Base-by-base conservation (phyloP, 2,888 invertebrate species). In the Lasioglossum vierecki region DNA sequence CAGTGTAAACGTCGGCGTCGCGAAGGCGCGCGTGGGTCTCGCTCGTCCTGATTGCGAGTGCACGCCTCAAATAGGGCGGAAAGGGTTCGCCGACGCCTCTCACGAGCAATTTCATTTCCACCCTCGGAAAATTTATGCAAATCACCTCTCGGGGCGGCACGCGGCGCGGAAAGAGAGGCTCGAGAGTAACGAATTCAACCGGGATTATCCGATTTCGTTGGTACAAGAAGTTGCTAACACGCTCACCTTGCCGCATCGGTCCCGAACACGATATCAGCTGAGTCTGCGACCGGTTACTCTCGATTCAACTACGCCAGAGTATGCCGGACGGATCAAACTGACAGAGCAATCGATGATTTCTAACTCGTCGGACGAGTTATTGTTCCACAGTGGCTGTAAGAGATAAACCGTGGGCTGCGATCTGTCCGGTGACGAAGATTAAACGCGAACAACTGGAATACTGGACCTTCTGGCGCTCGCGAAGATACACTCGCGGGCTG, bases 91-190 rank as follows among this genome's bases (percentile, higher is more conserved):
- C 85, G 80, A 46, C 78, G 82, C 80, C 90, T 91, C 88, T 91
- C 88, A 88, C 90, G 88, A 91, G 85, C 89, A 92, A 92, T 92
- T 92, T 92, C 86, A 89, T 92, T 92, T 85, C 77, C 88, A 83
- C 66, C 81, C 83, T 74, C 75, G 89, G 89, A 88, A 92, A 91
- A 91, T 91, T 91, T 91, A 92, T 92, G 92, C 90, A 92, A 92
- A 92, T 92, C 92, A 88, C 82, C 85, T 78, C 80, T 71, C 79
- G 76, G 63, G 46, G 8, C 44, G 26, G 41, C 60, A n/a, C 78
- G 60, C 77, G 70, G 72, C 68, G 68, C 68, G 30, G 68, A 72
- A 80, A 78, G 71, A 68, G 30, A 68, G 76, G 60, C 35, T 60
- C 71, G 78, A 41, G 57, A 73, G 78, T 86, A 86, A 88, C 88